Conservation (phyloP, 2,797 vertebrate species). For the Liparis tanakae region DNA sequence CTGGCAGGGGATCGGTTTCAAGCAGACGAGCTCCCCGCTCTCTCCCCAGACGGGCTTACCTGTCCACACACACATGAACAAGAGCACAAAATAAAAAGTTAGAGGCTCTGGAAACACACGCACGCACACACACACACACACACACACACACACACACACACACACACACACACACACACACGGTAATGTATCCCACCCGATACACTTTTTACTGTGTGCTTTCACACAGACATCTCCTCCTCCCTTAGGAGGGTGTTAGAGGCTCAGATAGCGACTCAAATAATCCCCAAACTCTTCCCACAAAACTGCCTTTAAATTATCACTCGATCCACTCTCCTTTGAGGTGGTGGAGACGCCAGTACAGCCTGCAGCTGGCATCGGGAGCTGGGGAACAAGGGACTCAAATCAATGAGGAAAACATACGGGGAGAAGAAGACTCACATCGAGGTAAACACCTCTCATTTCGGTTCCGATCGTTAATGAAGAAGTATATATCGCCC, state of each 20-base stretch:
- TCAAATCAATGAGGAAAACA: conserved; percentile 65
- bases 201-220: conserved; percentile 36
- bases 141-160: conserved; percentile 39
- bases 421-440: conserved; percentile 48
- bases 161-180: conserved; percentile 2
- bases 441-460: conserved; percentile 15
- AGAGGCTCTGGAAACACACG: background rate
- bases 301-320: conserved; percentile 70
- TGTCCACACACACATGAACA: conserved; percentile 60
- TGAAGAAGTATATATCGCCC: conserved; percentile 15
- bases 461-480: conserved; percentile 30
- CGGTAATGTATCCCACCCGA: conserved; percentile 28
- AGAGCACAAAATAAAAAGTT: conserved; percentile 20
- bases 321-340: conserved; percentile 63
- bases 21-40: conserved; percentile 95
- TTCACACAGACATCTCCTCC: conserved; percentile 46
- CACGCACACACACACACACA: conserved; percentile 22
- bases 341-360: conserved; percentile 53
- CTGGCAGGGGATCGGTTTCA: conserved; percentile 94
- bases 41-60: conserved; percentile 94
- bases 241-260: conserved; percentile 59
- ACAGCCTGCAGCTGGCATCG: conserved; percentile 47
- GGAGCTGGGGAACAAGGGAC: conserved; percentile 52
- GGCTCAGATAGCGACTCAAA: conserved; percentile 62
- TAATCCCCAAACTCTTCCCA: conserved; percentile 47